These are phyloP conservation scores for Panthera uncia DNA, from an alignment of 2,113 vertebrate species.

Conservation along the genomic window DNA sequence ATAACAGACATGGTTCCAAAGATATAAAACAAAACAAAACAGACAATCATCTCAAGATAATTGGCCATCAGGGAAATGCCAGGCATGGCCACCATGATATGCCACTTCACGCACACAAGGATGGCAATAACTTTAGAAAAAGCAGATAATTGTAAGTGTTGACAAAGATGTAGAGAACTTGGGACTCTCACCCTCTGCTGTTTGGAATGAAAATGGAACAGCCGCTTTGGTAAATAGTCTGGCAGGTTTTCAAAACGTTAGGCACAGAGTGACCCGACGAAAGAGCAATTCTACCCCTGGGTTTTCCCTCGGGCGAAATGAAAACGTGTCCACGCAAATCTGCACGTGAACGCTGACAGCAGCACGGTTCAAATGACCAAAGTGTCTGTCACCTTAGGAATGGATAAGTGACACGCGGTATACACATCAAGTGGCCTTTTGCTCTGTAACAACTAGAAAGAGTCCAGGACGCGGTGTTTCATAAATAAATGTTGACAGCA, in stretches of 20 bases:
- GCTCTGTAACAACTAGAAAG: no score
- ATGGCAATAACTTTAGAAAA: neutral
- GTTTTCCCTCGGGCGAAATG: neutral
- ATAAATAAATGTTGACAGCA: no score
- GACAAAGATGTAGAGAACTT: no score
- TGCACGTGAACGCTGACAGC: neutral
- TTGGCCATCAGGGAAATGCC: neutral
- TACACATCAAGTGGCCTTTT: no score
- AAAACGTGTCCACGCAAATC: neutral
- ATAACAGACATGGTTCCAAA: neutral
- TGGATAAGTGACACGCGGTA: no score
- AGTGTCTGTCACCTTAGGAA: neutral
- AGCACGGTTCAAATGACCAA: no score
- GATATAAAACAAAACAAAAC: neutral
- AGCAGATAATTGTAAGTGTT: no score
- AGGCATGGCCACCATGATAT: neutral
- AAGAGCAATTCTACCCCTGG: neutral
- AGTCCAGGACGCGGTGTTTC: no score
- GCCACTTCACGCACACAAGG: accelerated
- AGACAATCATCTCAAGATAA: accelerated
- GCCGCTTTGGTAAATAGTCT: no score
- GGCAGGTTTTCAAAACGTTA: neutral
- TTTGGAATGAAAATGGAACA: no score
- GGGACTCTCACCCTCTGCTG: no score
- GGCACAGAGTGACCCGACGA: neutral